These are phyloP conservation scores for Drosophila obscura DNA, from an alignment of 1,140 invertebrate species.

Conservation along the genomic window DNA sequence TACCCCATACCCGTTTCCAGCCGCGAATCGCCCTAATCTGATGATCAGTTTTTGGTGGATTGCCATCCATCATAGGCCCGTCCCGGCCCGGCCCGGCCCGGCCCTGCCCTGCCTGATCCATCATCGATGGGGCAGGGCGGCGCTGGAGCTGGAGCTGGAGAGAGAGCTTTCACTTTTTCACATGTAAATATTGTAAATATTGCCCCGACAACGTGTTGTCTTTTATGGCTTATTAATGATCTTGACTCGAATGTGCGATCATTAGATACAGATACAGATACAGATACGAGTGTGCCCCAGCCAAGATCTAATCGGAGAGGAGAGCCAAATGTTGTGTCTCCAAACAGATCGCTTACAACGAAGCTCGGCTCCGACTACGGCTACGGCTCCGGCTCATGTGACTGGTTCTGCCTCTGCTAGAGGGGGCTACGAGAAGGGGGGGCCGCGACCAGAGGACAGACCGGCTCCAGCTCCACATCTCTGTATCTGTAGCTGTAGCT, in stretches of 20 bases:
- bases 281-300: constrained; percentile 1
- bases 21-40: constrained; percentile 21
- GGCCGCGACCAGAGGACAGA: background rate
- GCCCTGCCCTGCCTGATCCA: constrained; percentile 16
- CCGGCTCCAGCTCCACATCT: constrained; percentile 12
- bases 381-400: constrained; percentile 27
- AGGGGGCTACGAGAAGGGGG: too few species aligned
- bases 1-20: constrained; percentile 16
- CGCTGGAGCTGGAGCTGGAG: too few species aligned
- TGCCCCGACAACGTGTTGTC: constrained; percentile 51
- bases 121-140: constrained; percentile 17
- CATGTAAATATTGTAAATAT: constrained; percentile 34
- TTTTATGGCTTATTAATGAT: constrained; percentile 80
- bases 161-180: constrained; percentile 61
- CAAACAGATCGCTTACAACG: constrained; percentile 46
- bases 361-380: constrained; percentile 11
- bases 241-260: constrained; percentile 63
- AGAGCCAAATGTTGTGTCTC: constrained; percentile 10
- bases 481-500: constrained; percentile 11
- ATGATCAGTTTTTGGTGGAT: constrained; percentile 5
- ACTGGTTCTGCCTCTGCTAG: constrained; percentile 27
- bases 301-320: constrained; percentile 4
- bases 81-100: too few species aligned
- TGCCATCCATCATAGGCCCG: background rate
- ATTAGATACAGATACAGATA: constrained; percentile 60